phyloP scores from a whole-genome alignment of 2,113 vertebrate genomes.

The Muscicapa adusta region DNA sequence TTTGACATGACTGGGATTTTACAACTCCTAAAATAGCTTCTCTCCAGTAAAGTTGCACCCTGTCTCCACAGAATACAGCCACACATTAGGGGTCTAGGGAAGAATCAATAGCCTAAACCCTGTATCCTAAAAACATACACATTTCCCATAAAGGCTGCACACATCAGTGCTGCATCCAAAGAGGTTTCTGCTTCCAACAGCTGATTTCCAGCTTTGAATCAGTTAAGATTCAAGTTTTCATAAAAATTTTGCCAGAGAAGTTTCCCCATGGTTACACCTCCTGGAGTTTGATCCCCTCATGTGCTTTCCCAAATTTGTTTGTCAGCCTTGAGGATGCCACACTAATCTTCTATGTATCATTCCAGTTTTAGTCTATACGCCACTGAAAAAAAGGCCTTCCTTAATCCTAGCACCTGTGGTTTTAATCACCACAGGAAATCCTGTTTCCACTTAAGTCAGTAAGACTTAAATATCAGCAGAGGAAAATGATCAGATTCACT shows the following conservation, averaged over 20 bases:
- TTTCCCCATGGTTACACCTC: not conserved
- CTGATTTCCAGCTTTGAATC: not conserved
- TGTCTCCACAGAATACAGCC: not conserved
- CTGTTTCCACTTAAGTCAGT: slow-evolving; percentile 42
- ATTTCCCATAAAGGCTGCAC: not conserved
- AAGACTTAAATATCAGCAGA: slow-evolving; percentile 23
- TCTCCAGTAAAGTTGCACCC: not conserved
- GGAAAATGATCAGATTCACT: slow-evolving; percentile 2
- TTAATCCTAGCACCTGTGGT: slow-evolving; percentile 60
- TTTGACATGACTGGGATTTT: not conserved
- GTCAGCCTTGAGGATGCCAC: slow-evolving; percentile 19
- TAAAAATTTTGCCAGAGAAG: not conserved
- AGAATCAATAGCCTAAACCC: not conserved
- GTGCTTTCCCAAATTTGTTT: not conserved
- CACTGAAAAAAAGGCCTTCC: not conserved
- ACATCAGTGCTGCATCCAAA: not conserved
- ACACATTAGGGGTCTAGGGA: not conserved
- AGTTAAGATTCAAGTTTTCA: not conserved
- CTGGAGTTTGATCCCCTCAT: not conserved
- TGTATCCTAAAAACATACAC: not conserved
- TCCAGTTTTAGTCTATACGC: not conserved
- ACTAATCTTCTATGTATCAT: slow-evolving; percentile 19
- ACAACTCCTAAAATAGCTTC: not conserved
- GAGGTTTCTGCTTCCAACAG: not conserved
- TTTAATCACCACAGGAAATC: slow-evolving; percentile 62